Base-by-base conservation (phyloP, 2,888 invertebrate genomes). In the Mongoloraphidia duomilia region DNA sequence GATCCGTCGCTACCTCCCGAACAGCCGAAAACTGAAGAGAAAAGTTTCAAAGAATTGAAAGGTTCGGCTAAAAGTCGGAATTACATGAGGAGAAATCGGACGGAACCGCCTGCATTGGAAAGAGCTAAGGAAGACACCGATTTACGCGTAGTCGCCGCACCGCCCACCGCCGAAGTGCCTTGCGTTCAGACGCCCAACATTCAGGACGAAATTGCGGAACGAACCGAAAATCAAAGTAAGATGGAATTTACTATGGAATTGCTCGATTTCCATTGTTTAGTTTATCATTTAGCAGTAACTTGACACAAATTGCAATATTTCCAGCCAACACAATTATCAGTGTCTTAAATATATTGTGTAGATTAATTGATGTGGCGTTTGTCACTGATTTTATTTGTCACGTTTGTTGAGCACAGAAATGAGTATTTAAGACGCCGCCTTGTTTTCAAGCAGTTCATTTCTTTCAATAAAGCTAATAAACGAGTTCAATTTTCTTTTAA, bases 41-140 rank as follows among this genome's bases (percentile, higher is more conserved):
- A 41, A 10, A 8, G 37, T 26, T 77, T 78, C 65, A 77, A 77
- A 63, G 77, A 75, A 58, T 66, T 76, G 39, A 75, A 74, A 60
- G 71, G 70, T 55, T 72, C 72, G 56, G 68, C 71, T 61, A 76
- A 75, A 66, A 75, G 75, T 59, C 72, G 80, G 49, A 76, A 77
- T 63, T 83, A 82, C 69, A 73, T 80, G 62, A 70, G 81, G 49
- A 72, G 82, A 49, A 80, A 81, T 64, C 70, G 75, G 54, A 75
- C 76, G 53, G 72, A 70, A 56, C 77, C 75, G 33, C 71, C 76
- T 34, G 75, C 75, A 56, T 64, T 55, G 10, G 54, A 49, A 9
- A 48, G 49, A 9, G 60, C 58, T 47, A 54, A 54, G 10, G 51
- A 50, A 34, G 70, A 71, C 57, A 64, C 67, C 41, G 70, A 70